A percentile compares a stretch with the other conserved stretches of the same genome.
These are phyloP conservation scores for Heliopora coerulea DNA, from an alignment of 92 coral and sea anemone species.

Conservation along the genomic window DNA sequence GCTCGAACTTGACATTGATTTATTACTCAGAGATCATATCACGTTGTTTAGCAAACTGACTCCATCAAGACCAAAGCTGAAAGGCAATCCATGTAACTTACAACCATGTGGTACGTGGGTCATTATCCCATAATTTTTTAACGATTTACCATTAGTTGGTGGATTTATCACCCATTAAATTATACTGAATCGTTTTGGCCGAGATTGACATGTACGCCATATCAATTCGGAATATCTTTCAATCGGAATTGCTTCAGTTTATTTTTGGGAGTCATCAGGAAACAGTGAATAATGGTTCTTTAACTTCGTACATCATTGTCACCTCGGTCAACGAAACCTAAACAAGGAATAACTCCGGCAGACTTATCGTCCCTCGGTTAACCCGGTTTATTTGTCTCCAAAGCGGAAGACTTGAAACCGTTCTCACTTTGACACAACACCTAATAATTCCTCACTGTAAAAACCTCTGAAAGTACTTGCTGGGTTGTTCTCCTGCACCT, in stretches of 20 bases:
- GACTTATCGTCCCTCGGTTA: conserved; percentile 24
- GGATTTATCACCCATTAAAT: no score
- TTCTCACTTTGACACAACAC: conserved; percentile 29
- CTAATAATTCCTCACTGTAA: neutral
- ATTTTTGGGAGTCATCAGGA: conserved; percentile 25
- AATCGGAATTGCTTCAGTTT: conserved; percentile 6
- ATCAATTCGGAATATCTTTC: neutral
- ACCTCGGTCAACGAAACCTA: conserved; percentile 7
- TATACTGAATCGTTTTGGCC: no score
- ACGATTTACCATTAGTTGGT: no score
- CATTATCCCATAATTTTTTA: no score
- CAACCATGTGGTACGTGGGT: neutral
- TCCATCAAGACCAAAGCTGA: no score
- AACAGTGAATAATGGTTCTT: conserved; percentile 26
- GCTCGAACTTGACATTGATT: no score
- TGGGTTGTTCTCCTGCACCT: neutral
- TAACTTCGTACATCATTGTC: conserved; percentile 31
- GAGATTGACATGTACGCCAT: neutral
- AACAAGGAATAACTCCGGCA: conserved; percentile 1
- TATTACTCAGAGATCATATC: no score
- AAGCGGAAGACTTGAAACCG: conserved; percentile 34
- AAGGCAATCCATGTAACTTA: neutral
- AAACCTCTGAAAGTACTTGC: neutral
- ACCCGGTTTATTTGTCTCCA: conserved; percentile 16
- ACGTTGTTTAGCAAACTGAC: no score